A percentile compares a stretch with the other conserved stretches of the same genome.
Conservation (phyloP, 2,113 vertebrate species). For the Todiramphus saurophagus region DNA sequence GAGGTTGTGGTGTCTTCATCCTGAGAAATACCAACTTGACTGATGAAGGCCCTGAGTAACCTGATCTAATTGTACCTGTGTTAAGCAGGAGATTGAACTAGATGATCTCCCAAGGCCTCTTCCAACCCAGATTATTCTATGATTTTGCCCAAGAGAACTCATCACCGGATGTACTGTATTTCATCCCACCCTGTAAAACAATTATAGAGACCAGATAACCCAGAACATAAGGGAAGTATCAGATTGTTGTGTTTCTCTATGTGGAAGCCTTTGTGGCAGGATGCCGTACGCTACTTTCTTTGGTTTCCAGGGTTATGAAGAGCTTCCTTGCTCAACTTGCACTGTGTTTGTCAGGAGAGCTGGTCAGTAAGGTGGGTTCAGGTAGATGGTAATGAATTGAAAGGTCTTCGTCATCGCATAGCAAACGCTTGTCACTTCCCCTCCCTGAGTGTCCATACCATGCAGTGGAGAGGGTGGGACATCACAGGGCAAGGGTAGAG, state of each 20-base stretch:
- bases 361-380: not conserved
- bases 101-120: not conserved
- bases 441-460: not conserved
- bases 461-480: not conserved
- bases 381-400: not conserved
- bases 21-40: not conserved
- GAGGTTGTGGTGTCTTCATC: not conserved
- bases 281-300: not conserved
- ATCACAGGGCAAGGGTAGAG: not conserved
- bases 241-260: not conserved
- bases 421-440: not conserved
- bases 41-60: not conserved
- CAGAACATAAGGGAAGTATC: not conserved
- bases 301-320: not conserved
- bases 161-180: not conserved
- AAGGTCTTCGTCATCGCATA: not conserved
- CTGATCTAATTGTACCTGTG: not conserved
- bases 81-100: not conserved
- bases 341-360: not conserved
- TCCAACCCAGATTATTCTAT: not conserved
- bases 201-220: not conserved
- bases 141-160: not conserved
- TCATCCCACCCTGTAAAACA: not conserved
- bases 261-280: not conserved
- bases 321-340: not conserved